phyloP scores from a whole-genome alignment of 2,113 vertebrate genomes.

The Lepus americanus region DNA sequence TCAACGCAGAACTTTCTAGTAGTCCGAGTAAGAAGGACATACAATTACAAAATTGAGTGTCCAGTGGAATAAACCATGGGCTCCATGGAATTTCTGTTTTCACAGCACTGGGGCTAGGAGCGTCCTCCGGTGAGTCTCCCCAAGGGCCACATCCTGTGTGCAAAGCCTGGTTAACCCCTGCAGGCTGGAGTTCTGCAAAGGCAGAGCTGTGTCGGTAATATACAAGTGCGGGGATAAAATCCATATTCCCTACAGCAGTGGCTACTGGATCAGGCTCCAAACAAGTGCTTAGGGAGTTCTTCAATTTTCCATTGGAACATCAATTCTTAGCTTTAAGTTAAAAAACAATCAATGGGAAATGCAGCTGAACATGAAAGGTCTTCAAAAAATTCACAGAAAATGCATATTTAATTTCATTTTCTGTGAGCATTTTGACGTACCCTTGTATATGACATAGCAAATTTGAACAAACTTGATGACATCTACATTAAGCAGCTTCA shows the following conservation, averaged over 20 bases:
- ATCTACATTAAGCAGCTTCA: background rate
- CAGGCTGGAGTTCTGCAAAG: background rate
- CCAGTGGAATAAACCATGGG: background rate
- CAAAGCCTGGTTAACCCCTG: background rate
- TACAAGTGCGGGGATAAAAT: background rate
- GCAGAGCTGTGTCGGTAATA: background rate
- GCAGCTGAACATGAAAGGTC: background rate
- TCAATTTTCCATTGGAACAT: constrained; percentile 32
- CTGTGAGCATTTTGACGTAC: too few species aligned
- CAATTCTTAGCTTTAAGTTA: constrained; percentile 14
- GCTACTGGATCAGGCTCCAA: background rate
- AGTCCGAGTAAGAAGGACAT: constrained; percentile 50
- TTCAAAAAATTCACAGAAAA: too few species aligned
- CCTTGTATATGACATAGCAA: background rate
- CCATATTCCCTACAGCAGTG: background rate
- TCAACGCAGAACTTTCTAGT: background rate
- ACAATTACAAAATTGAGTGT: background rate
- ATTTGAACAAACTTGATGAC: background rate
- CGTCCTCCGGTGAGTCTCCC: background rate
- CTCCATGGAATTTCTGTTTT: background rate
- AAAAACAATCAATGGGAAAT: background rate
- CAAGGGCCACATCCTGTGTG: background rate
- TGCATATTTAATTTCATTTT: too few species aligned
- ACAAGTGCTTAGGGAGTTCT: background rate
- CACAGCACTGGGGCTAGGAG: background rate